A percentile compares a stretch with the other conserved stretches of the same genome.
phyloP scores from a whole-genome alignment of 2,113 vertebrate genomes.

The Balaeniceps rex region DNA sequence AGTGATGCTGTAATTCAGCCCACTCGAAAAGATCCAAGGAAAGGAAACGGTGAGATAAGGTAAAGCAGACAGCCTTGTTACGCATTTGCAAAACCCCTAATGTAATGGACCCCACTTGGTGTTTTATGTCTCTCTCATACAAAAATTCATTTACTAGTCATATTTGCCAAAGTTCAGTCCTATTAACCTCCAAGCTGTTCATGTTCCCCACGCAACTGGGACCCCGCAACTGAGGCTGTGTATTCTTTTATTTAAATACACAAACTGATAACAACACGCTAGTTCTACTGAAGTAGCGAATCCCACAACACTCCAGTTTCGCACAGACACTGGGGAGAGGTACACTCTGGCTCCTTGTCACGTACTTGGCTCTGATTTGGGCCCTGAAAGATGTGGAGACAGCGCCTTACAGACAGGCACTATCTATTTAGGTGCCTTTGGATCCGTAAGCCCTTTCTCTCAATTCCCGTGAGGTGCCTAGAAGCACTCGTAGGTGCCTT shows the following conservation, averaged over 20 bases:
- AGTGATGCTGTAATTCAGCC: neutral
- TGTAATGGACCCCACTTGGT: neutral
- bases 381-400: neutral
- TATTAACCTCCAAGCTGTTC: neutral
- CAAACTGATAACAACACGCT: accelerated
- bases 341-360: neutral
- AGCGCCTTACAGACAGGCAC: neutral
- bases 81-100: neutral
- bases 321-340: neutral
- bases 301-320: neutral
- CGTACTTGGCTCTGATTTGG: neutral
- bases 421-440: neutral
- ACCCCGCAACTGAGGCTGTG: neutral
- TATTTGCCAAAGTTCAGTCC: neutral
- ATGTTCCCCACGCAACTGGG: neutral
- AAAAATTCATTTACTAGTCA: neutral
- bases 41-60: neutral
- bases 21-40: neutral
- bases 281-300: neutral
- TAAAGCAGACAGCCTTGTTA: neutral
- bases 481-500: neutral
- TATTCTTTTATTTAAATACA: neutral
- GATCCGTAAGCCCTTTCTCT: neutral
- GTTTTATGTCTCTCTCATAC: neutral
- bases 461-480: neutral